phyloP scores from a whole-genome alignment of 2,888 invertebrate species.

The Nomada flava region DNA sequence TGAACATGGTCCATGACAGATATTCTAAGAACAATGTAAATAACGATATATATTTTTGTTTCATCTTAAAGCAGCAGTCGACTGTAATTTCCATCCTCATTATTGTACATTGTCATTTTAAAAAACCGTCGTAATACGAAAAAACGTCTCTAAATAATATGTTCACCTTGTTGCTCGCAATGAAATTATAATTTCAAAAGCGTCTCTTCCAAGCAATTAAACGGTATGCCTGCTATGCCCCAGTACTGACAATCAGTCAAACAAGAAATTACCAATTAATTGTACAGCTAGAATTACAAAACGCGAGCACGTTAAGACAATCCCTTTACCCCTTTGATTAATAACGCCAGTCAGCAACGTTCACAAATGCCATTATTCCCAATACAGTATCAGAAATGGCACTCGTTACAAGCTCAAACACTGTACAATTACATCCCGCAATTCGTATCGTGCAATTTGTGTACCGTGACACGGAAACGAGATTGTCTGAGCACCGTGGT shows the following conservation, averaged over 20 bases:
- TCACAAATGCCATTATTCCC: too few relatives aligned
- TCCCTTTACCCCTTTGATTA: too few relatives aligned
- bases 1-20: background rate
- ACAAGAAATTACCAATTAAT: too few relatives aligned
- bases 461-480: slow-evolving; percentile 2
- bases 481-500: background rate
- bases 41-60: too few relatives aligned
- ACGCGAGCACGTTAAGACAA: too few relatives aligned
- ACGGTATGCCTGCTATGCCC: too few relatives aligned
- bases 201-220: too few relatives aligned
- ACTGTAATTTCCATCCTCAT: background rate
- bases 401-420: background rate
- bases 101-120: background rate
- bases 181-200: too few relatives aligned
- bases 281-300: too few relatives aligned
- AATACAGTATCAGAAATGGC: background rate
- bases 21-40: background rate
- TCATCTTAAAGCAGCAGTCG: too few relatives aligned
- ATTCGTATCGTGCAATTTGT: background rate
- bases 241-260: too few relatives aligned
- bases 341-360: too few relatives aligned
- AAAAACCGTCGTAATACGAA: background rate
- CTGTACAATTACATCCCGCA: background rate
- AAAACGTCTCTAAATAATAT: background rate
- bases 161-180: background rate